These are phyloP conservation scores for Scrobipalpa atriplicella DNA, from an alignment of 2,888 invertebrate genomes.

Conservation along the genomic window DNA sequence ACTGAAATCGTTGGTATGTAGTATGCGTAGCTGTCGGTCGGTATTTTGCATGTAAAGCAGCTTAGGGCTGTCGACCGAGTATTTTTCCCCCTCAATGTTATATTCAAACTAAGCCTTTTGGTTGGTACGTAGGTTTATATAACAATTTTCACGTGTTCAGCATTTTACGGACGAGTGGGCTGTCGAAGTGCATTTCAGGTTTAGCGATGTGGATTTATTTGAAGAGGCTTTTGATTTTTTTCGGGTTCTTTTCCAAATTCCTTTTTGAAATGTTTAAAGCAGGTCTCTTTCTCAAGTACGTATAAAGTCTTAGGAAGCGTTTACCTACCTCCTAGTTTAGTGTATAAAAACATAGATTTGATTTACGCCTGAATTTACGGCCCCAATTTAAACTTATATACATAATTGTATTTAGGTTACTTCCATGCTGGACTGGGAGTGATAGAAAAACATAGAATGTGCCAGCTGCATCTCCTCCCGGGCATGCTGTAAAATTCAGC, in stretches of 20 bases:
- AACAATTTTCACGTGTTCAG: conserved; percentile 21
- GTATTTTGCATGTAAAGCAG: conserved; percentile 35
- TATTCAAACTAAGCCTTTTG: conserved; percentile 28
- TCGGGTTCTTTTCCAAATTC: not conserved
- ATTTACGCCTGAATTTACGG: too few species aligned
- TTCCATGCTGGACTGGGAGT: too few species aligned
- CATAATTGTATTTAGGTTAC: too few species aligned
- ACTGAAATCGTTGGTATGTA: conserved; percentile 27
- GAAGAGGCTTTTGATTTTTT: conserved; percentile 5
- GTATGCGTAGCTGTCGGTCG: conserved; percentile 28
- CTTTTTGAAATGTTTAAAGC: not conserved
- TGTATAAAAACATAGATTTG: too few species aligned
- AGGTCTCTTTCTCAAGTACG: not conserved
- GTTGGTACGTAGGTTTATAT: conserved; percentile 12
- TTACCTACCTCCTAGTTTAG: too few species aligned
- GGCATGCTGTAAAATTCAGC: too few species aligned
- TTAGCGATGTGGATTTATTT: conserved; percentile 8
- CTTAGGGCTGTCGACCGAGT: conserved; percentile 21
- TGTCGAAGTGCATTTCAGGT: conserved; percentile 9
- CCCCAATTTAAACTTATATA: too few species aligned
- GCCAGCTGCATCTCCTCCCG: too few species aligned
- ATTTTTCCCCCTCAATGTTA: conserved; percentile 31
- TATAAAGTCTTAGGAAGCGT: too few species aligned
- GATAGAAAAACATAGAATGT: too few species aligned
- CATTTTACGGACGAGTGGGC: conserved; percentile 8